Evolutionary conservation across 2,888 invertebrate genomes (phyloP).

Genomic region (Schizotus pectinicornis): DNA sequence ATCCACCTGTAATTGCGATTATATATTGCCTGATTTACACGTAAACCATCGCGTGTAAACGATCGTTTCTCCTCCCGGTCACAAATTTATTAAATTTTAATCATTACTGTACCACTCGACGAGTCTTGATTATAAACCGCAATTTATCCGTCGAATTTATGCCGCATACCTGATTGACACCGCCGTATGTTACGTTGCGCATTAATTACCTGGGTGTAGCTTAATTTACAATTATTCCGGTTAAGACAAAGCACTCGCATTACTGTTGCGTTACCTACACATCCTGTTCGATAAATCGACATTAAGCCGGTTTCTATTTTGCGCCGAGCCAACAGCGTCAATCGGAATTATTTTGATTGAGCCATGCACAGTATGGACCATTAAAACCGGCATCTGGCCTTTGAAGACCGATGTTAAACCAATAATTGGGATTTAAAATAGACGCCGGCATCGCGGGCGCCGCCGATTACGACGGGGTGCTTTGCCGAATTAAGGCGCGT

Average conservation of each 20-base stretch:
- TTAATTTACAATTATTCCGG: slow-evolving; percentile 38
- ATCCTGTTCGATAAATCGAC: slow-evolving; percentile 26
- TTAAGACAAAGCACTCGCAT: slow-evolving; percentile 38
- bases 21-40: no score
- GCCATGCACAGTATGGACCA: slow-evolving; percentile 1
- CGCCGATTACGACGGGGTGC: no score
- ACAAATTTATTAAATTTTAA: slow-evolving; percentile 19
- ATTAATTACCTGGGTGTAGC: slow-evolving; percentile 42
- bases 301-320: slow-evolving; percentile 14
- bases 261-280: slow-evolving; percentile 27
- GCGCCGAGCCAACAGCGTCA: background rate
- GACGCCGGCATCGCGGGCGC: background rate
- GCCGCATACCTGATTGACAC: slow-evolving; percentile 34
- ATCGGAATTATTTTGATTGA: background rate
- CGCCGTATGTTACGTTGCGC: slow-evolving; percentile 30
- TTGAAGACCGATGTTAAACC: slow-evolving; percentile 2
- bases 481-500: no score
- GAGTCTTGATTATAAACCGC: slow-evolving; percentile 15
- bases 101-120: slow-evolving; percentile 2
- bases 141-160: slow-evolving; percentile 25
- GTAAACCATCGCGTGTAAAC: no score
- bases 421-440: slow-evolving; percentile 8
- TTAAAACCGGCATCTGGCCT: slow-evolving; percentile 10
- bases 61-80: no score
- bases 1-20: no score